Percentiles rank a stretch among this genome's conserved stretches.
Evolutionary conservation across 2,888 invertebrate species (phyloP).

Genomic region (Amiota mariae): DNA sequence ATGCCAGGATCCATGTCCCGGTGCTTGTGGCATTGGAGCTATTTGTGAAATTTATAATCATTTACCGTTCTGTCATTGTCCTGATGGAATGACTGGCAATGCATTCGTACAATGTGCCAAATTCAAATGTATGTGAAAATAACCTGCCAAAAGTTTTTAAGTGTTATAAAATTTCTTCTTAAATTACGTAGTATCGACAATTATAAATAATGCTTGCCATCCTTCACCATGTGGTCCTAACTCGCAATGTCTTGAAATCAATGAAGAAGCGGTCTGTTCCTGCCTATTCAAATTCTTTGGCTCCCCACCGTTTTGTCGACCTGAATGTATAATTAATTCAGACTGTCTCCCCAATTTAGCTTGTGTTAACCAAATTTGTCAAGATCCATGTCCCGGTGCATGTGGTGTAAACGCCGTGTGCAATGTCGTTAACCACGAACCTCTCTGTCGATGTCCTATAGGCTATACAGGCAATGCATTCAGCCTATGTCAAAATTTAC

Average conservation of each 20-base stretch:
- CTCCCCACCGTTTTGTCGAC: conserved; percentile 83
- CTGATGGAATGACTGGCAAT: conserved; percentile 80
- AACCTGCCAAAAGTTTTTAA: conserved; percentile 54
- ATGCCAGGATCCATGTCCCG: conserved; percentile 86
- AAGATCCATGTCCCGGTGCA: conserved; percentile 83
- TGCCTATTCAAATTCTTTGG: conserved; percentile 82
- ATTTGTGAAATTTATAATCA: conserved; percentile 84
- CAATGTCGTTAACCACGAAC: conserved; percentile 80
- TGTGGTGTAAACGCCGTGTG: conserved; percentile 84
- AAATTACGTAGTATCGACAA: conserved; percentile 49
- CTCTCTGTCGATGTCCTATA: conserved; percentile 79
- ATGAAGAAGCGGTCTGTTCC: conserved; percentile 81
- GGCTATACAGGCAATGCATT: conserved; percentile 85
- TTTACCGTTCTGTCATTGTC: conserved; percentile 82
- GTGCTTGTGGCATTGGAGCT: conserved; percentile 83
- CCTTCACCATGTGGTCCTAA: conserved; percentile 87
- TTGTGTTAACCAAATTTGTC: conserved; percentile 82
- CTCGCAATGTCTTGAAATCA: conserved; percentile 80
- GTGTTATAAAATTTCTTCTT: conserved; percentile 6
- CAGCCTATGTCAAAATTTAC: conserved; percentile 75
- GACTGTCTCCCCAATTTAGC: conserved; percentile 82
- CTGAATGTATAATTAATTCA: conserved; percentile 83
- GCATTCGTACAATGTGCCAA: conserved; percentile 80
- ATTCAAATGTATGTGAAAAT: conserved; percentile 74
- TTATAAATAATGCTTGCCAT: conserved; percentile 76